Percentiles rank a stretch among this genome's conserved stretches.
phyloP scores from a whole-genome alignment of 2,888 invertebrate species.

The Acleris literana region DNA sequence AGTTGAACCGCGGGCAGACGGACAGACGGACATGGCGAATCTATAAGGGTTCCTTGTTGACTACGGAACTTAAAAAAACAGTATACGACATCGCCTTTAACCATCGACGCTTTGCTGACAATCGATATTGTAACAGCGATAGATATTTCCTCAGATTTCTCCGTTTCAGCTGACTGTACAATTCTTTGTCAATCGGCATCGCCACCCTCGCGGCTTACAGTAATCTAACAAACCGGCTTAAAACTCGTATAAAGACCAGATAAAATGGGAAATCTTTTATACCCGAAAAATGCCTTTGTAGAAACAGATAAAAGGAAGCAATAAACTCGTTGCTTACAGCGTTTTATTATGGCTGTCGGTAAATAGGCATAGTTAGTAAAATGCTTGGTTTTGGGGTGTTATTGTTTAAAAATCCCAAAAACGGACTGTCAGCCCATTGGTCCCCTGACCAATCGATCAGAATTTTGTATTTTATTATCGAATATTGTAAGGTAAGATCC shows the following conservation, averaged over 20 bases:
- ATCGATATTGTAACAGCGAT: neutral
- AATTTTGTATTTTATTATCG: too few species aligned
- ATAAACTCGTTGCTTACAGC: slow-evolving; percentile 20
- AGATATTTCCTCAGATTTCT: neutral
- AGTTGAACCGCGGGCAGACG: neutral
- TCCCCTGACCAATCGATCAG: too few species aligned
- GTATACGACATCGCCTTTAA: neutral
- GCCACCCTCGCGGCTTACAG: slow-evolving; percentile 2
- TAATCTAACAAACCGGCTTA: slow-evolving; percentile 15
- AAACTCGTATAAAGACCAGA: slow-evolving; percentile 24
- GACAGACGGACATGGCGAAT: neutral
- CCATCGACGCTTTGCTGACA: neutral
- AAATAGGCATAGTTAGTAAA: neutral
- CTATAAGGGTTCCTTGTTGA: neutral
- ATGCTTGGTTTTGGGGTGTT: too few species aligned
- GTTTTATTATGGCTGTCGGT: slow-evolving; percentile 15
- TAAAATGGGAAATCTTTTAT: slow-evolving; percentile 17
- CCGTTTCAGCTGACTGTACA: slow-evolving; percentile 13
- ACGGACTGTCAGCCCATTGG: too few species aligned
- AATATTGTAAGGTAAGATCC: too few species aligned
- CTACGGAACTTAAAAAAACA: neutral
- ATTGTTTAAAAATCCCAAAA: too few species aligned
- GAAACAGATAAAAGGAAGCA: slow-evolving; percentile 19
- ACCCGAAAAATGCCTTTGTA: slow-evolving; percentile 16
- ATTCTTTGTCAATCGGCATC: neutral